phyloP scores from a whole-genome alignment of 1,140 invertebrate genomes.

The Orius insidiosus region DNA sequence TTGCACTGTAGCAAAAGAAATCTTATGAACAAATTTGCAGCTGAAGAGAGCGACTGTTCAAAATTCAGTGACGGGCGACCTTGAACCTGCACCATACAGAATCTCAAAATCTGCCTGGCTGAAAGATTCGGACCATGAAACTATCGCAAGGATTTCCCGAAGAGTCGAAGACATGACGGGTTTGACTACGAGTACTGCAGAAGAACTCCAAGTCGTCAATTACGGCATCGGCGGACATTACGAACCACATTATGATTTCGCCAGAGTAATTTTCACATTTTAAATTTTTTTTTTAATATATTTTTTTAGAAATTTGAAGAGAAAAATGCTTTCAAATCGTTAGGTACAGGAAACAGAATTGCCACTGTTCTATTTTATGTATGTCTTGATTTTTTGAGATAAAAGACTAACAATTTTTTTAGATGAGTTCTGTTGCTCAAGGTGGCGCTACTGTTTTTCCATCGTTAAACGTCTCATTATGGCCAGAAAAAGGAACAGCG shows the following conservation, averaged over 20 bases:
- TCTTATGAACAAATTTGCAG: conserved; percentile 27
- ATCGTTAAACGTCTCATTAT: conserved; percentile 58
- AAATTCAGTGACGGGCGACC: conserved; percentile 81
- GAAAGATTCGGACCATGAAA: conserved; percentile 58
- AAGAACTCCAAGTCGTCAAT: conserved; percentile 93
- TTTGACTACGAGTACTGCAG: conserved; percentile 68
- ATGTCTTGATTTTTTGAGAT: conserved; percentile 12
- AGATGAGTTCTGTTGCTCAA: conserved; percentile 92
- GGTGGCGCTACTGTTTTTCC: conserved; percentile 94
- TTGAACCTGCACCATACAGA: conserved; percentile 85
- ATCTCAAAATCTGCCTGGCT: conserved; percentile 98
- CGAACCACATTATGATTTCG: conserved; percentile 97
- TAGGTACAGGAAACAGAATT: conserved; percentile 79
- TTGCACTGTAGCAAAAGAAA: background rate
- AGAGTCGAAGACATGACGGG: conserved; percentile 66
- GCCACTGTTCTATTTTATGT: conserved; percentile 53
- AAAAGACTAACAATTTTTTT: conserved; percentile 17
- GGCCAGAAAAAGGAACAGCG: conserved; percentile 78
- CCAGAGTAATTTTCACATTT: conserved; percentile 38
- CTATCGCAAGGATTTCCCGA: conserved; percentile 55
- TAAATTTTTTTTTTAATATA: conserved; percentile 21
- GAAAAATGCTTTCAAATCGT: conserved; percentile 70
- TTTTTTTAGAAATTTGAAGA: conserved; percentile 55
- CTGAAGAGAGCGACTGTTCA: conserved; percentile 91
- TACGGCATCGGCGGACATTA: conserved; percentile 99